Percentiles rank a stretch among this genome's conserved stretches.
These are phyloP conservation scores for Hyla sarda DNA, from an alignment of 2,113 vertebrate species.

Conservation along the genomic window DNA sequence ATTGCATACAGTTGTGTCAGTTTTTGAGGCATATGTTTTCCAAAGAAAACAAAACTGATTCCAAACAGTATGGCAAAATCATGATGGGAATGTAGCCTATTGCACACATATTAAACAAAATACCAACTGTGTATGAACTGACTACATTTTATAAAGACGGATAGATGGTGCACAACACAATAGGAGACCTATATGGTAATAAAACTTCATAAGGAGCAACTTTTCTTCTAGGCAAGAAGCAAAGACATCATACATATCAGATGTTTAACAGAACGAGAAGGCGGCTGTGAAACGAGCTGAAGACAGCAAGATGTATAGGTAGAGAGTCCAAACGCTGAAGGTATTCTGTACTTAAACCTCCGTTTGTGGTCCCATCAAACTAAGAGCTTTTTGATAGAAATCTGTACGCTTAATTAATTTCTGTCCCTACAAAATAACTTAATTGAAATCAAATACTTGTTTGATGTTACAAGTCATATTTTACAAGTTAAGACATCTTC, in stretches of 20 bases:
- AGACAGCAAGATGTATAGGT: neutral
- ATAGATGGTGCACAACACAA: neutral
- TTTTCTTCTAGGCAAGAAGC: neutral
- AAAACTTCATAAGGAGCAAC: neutral
- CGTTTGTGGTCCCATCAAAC: slow-evolving; percentile 38
- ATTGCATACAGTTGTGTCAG: no score
- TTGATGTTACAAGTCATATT: slow-evolving; percentile 63
- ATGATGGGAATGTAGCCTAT: no score
- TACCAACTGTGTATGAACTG: neutral
- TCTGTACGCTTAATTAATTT: slow-evolving; percentile 65
- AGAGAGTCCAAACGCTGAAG: neutral
- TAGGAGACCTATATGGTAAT: neutral
- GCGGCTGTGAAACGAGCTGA: neutral
- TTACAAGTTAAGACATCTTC: slow-evolving; percentile 65
- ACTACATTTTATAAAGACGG: neutral
- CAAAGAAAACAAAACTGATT: no score
- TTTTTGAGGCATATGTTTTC: no score
- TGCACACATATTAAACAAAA: neutral
- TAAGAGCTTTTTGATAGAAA: slow-evolving; percentile 61
- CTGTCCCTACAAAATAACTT: slow-evolving; percentile 65
- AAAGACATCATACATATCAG: neutral
- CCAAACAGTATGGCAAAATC: no score
- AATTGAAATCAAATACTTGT: slow-evolving; percentile 64
- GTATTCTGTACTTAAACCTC: slow-evolving; percentile 12
- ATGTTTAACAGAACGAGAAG: no score